These are phyloP conservation scores for Hydropotes inermis DNA, from an alignment of 2,113 vertebrate genomes.

Conservation along the genomic window DNA sequence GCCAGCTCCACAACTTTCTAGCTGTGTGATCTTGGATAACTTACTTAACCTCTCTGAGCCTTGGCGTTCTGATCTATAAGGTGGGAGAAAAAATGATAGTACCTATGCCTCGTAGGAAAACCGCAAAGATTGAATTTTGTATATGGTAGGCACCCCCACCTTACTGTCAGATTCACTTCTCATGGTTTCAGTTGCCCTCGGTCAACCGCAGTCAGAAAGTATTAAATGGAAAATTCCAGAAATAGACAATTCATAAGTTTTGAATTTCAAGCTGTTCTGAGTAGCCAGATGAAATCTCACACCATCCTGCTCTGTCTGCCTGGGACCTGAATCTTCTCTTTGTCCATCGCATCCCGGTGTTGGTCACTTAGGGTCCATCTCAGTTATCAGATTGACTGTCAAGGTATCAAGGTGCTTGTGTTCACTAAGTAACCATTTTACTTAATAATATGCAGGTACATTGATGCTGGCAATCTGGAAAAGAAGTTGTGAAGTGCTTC, in stretches of 20 bases:
- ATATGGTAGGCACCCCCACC: too few species aligned
- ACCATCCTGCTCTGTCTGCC: background rate
- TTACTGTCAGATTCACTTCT: background rate
- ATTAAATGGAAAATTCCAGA: background rate
- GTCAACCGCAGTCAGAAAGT: background rate
- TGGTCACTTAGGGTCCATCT: background rate
- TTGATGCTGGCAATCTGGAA: background rate
- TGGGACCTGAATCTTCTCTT: background rate
- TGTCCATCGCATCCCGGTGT: rapidly evolving
- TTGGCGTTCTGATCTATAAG: background rate
- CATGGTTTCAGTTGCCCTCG: background rate
- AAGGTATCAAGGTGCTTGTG: background rate
- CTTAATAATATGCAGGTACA: rapidly evolving
- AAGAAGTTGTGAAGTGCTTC: background rate
- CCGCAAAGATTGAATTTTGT: background rate
- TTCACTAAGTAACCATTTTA: background rate
- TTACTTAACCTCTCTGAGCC: background rate
- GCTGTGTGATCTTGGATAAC: background rate
- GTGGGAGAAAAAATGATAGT: background rate
- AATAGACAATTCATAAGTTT: background rate
- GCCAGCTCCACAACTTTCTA: background rate
- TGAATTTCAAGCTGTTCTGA: background rate
- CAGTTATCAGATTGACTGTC: background rate
- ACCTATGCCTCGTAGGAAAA: background rate
- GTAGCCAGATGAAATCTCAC: background rate